Conservation (phyloP, 2,113 vertebrate genomes). For the Alexandromys fortis region DNA sequence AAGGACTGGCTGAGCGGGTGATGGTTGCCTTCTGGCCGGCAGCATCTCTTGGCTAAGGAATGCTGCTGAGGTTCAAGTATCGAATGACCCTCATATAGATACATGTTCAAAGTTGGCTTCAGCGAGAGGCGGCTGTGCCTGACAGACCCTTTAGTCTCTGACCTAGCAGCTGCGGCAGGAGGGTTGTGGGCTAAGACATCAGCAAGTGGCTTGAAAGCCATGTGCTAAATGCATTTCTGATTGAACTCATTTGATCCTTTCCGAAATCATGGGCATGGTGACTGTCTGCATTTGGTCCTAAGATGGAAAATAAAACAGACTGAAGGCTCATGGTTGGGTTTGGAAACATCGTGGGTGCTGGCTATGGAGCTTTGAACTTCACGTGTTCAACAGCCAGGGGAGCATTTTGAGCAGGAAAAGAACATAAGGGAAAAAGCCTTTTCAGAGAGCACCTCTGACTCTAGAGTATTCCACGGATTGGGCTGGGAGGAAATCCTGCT, state of each 20-base stretch:
- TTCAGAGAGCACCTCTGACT: constrained; percentile 19
- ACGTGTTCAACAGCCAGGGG: not conserved
- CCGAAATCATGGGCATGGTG: constrained; percentile 7
- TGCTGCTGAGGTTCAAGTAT: not conserved
- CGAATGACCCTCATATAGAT: not conserved
- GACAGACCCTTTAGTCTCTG: not conserved
- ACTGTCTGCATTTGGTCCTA: not conserved
- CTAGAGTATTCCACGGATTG: not conserved
- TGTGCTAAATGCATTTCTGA: not conserved
- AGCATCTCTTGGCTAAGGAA: not conserved
- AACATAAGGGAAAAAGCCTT: constrained; percentile 11
- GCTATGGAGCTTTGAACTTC: not conserved
- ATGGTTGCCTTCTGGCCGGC: not conserved
- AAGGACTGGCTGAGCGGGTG: not conserved
- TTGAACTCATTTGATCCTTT: constrained; percentile 1
- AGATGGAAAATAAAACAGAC: not conserved
- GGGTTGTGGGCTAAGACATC: not conserved
- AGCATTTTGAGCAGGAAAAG: not conserved
- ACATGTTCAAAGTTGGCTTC: not conserved
- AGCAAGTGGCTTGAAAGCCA: not conserved
- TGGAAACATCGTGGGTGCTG: not conserved
- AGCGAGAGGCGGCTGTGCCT: not conserved
- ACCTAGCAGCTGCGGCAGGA: not conserved
- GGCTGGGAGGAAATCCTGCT: constrained; percentile 59
- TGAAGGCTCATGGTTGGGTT: not conserved